phyloP scores from a whole-genome alignment of 2,113 vertebrate genomes.

The Alectura lathami region DNA sequence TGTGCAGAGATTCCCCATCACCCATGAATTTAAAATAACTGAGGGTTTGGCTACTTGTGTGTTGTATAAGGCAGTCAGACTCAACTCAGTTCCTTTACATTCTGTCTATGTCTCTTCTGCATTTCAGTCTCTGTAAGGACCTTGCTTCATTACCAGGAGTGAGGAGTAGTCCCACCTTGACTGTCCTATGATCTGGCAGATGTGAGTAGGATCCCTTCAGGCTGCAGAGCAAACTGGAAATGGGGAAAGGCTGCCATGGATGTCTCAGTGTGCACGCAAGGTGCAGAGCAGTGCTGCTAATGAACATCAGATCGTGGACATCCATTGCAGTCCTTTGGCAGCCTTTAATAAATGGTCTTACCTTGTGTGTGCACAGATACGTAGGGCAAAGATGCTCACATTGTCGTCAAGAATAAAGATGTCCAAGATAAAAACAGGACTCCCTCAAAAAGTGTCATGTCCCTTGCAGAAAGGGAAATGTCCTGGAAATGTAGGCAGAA shows the following conservation, averaged over 20 bases:
- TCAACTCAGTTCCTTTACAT: not conserved
- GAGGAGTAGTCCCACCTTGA: not conserved
- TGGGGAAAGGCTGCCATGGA: not conserved
- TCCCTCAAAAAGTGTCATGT: not conserved
- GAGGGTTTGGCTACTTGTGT: not conserved
- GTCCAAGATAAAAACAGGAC: not conserved
- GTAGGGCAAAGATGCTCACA: not conserved
- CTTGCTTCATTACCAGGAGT: not conserved
- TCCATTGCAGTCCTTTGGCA: not conserved
- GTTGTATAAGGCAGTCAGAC: not conserved
- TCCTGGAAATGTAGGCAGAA: not conserved
- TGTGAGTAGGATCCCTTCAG: not conserved
- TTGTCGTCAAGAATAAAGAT: not conserved
- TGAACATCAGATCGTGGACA: fast-evolving
- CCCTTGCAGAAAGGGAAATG: not conserved
- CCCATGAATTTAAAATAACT: not conserved
- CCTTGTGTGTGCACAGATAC: not conserved
- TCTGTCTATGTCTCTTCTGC: not conserved
- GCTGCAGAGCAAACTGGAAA: not conserved
- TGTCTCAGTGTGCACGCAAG: not conserved
- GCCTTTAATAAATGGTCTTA: not conserved
- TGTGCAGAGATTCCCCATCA: not conserved
- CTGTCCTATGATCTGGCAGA: not conserved
- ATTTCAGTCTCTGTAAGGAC: not conserved
- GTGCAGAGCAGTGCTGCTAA: not conserved